Evolutionary conservation across 2,888 invertebrate species (phyloP).

Genomic region (Omphaloscelis lunosa): DNA sequence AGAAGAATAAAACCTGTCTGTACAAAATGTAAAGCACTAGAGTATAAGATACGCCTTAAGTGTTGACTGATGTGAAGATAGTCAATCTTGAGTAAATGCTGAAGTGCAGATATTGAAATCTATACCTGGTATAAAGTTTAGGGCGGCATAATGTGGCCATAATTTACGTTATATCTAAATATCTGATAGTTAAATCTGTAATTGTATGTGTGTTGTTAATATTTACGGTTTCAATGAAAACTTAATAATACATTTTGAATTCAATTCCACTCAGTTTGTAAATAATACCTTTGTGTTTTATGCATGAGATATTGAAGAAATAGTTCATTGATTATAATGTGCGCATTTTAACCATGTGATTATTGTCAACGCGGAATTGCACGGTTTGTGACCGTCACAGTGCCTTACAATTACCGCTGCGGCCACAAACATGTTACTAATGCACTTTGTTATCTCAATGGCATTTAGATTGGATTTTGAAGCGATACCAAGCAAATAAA

Average conservation of each 20-base stretch:
- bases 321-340: slow-evolving; percentile 63
- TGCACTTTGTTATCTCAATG: slow-evolving; percentile 60
- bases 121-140: too few relatives aligned
- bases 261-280: slow-evolving; percentile 48
- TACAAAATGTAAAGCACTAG: neutral
- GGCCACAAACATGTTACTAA: slow-evolving; percentile 48
- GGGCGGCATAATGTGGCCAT: slow-evolving; percentile 34
- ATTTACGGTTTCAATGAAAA: slow-evolving; percentile 51
- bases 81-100: neutral
- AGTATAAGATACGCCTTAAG: neutral
- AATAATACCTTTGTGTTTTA: slow-evolving; percentile 58
- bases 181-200: slow-evolving; percentile 33
- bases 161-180: slow-evolving; percentile 41
- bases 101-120: neutral
- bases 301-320: slow-evolving; percentile 64
- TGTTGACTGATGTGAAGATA: slow-evolving; percentile 4
- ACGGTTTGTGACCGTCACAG: slow-evolving; percentile 57
- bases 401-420: slow-evolving; percentile 48
- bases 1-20: neutral
- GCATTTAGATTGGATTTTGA: slow-evolving; percentile 50
- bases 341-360: slow-evolving; percentile 54
- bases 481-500: slow-evolving; percentile 52
- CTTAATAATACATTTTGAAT: slow-evolving; percentile 46
- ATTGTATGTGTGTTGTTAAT: slow-evolving; percentile 27
- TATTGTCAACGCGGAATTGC: slow-evolving; percentile 63